Evolutionary conservation across 2,797 vertebrate species (phyloP), one percentile per base, ranked within the genome.

Genomic region (Staurois parvus): DNA sequence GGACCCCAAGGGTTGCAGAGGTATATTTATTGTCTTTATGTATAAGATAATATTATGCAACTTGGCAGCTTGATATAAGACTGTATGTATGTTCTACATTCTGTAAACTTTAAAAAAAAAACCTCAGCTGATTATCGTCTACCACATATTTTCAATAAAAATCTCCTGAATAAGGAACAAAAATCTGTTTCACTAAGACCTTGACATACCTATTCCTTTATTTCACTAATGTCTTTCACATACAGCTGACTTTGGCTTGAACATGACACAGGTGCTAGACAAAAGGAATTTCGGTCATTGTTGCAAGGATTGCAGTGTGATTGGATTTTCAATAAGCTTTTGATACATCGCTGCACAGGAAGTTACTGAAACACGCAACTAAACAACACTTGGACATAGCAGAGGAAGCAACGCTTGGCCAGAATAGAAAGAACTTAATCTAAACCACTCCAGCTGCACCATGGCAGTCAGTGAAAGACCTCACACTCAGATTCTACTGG

Each of bases 291-390:
- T 64, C 9, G 59, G 21, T 64, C 59, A 64, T 64, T 64, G 59
- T 64, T 64, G 59, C 59, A 64, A n/a, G 21, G n/a, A 9, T 64
- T 64, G 59, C 10, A 26, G 59, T 4, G 59, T 26, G n/a, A 24
- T 24, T 24, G n/a, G 59, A 64, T 64, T 64, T 26, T 72, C 29
- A 72, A 72, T 72, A 72, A 72, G 30, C 59, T 64, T 64, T 26
- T 64, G 9, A 64, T 64, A 64, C 11, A 3, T 24, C 12, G 24
- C 59, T 26, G 59, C 59, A 64, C 59, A 64, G 59, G 59, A 64
- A 64, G 59, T 24, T 64, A 64, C 30, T 72, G 19, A 37, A 72
- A 72, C 21, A 72, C 32, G 17, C 24, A 21, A 40, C 70, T 72
- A 37, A 24, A 72, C 30, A 52, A 52, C 15, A 52, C 48, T 52